These are phyloP conservation scores for Homarus gammarus DNA, from an alignment of 2,888 invertebrate species.

Conservation along the genomic window DNA sequence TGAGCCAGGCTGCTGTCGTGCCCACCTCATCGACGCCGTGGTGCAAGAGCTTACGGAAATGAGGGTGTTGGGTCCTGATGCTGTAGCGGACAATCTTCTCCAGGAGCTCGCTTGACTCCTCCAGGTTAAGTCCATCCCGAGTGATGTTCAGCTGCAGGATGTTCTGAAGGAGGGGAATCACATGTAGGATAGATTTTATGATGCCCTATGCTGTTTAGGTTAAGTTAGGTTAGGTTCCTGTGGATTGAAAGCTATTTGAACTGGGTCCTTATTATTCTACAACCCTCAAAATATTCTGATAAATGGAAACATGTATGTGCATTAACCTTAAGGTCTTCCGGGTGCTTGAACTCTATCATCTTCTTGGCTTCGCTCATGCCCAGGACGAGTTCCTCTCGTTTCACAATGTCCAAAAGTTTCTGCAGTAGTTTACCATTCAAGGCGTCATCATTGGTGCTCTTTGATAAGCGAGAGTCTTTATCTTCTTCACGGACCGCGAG, in stretches of 20 bases:
- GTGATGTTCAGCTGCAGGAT: conserved; percentile 32
- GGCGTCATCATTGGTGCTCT: no score
- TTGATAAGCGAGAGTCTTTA: no score
- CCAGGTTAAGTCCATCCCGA: conserved; percentile 22
- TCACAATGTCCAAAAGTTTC: conserved; percentile 51
- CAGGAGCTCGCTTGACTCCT: conserved; percentile 55
- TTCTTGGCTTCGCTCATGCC: conserved; percentile 39
- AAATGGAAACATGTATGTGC: no score
- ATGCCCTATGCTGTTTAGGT: no score
- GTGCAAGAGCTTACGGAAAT: conserved; percentile 74
- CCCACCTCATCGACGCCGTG: conserved; percentile 85
- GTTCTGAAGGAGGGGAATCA: conserved; percentile 17
- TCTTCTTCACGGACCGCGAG: no score
- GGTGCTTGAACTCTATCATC: conserved; percentile 57
- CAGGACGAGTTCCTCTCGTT: conserved; percentile 44
- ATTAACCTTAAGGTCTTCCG: conserved; percentile 50
- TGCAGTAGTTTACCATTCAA: conserved; percentile 51
- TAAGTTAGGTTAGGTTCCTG: no score
- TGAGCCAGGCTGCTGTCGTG: conserved; percentile 86
- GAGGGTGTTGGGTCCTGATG: conserved; percentile 69
- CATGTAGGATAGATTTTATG: no score
- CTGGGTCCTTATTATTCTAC: no score
- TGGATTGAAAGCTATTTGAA: no score
- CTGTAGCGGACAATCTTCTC: conserved; percentile 60
- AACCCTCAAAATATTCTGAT: no score